Percentiles rank a stretch among this genome's conserved stretches.
Evolutionary conservation across 1,140 invertebrate genomes (phyloP).

Genomic region (Drosophila orena): DNA sequence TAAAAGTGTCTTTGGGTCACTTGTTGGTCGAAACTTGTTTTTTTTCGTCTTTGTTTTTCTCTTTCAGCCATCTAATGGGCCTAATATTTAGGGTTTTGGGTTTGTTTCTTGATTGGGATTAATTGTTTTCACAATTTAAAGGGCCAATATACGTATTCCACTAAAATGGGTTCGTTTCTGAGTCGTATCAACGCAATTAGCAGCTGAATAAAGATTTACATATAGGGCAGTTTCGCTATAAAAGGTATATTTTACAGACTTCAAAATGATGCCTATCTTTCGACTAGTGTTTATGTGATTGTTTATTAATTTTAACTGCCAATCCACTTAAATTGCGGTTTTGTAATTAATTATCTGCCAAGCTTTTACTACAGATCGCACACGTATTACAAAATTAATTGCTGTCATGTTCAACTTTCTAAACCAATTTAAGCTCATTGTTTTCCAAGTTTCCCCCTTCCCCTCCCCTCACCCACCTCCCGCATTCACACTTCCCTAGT

Average conservation of each 20-base stretch:
- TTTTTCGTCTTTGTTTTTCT: no score
- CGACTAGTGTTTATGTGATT: background rate
- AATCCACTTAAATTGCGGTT: no score
- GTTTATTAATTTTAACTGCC: no score
- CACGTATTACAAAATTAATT: constrained; percentile 39
- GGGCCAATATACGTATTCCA: background rate
- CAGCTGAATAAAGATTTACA: no score
- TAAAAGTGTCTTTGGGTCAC: constrained; percentile 34
- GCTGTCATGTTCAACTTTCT: constrained; percentile 35
- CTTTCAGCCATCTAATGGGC: constrained; percentile 6
- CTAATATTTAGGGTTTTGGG: background rate
- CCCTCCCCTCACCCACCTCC: background rate
- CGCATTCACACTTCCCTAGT: constrained; percentile 20
- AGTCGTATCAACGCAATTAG: no score
- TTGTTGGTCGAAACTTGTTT: constrained; percentile 34
- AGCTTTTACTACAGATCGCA: background rate
- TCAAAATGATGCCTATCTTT: no score
- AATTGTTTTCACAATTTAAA: constrained; percentile 4
- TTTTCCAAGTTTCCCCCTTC: constrained; percentile 1
- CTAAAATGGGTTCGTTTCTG: no score
- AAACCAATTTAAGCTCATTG: constrained; percentile 29
- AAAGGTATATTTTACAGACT: no score
- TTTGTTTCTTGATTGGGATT: constrained; percentile 3
- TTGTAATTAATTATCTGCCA: constrained; percentile 8
- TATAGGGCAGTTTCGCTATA: no score